Evolutionary conservation across 2,113 vertebrate genomes (phyloP).

Genomic region (Columba janthina): DNA sequence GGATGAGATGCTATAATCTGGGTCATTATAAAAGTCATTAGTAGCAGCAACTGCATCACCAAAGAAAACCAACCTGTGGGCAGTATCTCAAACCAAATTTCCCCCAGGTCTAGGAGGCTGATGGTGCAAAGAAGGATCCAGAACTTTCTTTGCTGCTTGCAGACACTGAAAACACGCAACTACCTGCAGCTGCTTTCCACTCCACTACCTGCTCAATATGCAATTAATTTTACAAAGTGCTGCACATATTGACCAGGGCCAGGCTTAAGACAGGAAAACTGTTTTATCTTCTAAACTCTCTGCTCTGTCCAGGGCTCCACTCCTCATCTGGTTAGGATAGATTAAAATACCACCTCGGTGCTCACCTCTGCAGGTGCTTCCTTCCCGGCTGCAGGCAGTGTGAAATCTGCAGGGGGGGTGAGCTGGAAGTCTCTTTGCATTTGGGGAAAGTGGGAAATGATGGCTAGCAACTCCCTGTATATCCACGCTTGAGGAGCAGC

Average conservation of each 20-base stretch:
- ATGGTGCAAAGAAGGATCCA: neutral
- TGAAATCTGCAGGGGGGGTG: neutral
- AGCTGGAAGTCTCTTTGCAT: neutral
- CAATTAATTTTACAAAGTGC: constrained; percentile 19
- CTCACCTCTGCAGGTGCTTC: constrained; percentile 40
- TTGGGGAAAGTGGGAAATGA: neutral
- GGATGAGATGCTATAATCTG: neutral
- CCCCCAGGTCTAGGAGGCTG: neutral
- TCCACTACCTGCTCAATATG: neutral
- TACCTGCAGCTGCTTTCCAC: neutral
- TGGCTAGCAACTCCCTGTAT: neutral
- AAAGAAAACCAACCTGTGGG: neutral
- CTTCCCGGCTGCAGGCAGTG: neutral
- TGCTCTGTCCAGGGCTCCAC: neutral
- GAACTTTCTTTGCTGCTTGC: neutral
- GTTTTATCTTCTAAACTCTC: neutral
- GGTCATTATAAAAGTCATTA: neutral
- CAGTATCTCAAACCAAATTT: neutral
- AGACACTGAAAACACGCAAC: neutral
- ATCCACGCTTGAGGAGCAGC: neutral
- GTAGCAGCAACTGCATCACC: neutral
- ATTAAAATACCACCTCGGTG: neutral
- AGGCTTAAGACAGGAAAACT: neutral
- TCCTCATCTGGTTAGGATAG: neutral
- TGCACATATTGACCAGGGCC: neutral